Evolutionary conservation across 2,797 vertebrate genomes (phyloP).

Genomic region (Poeciliopsis paucimaculata): DNA sequence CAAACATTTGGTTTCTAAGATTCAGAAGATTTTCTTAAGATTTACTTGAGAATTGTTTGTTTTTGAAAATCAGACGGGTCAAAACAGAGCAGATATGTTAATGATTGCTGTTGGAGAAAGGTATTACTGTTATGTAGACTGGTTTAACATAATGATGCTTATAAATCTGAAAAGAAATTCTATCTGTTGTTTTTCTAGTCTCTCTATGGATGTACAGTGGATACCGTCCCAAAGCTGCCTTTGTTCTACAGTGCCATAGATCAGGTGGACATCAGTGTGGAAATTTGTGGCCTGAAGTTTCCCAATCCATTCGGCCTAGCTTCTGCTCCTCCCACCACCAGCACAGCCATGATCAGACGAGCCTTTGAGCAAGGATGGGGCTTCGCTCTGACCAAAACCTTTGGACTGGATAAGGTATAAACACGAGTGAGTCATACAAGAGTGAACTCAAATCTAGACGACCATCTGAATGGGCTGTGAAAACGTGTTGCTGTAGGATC

Average conservation of each 20-base stretch:
- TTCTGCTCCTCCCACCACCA: slow-evolving; percentile 91
- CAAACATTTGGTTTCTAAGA: background rate
- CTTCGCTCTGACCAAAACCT: slow-evolving; percentile 94
- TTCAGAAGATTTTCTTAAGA: background rate
- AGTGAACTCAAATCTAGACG: background rate
- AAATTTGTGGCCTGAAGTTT: slow-evolving; percentile 89
- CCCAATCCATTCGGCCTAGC: slow-evolving; percentile 94
- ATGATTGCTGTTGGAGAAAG: background rate
- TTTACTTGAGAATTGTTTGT: background rate
- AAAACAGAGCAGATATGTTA: background rate
- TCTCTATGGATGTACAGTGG: slow-evolving; percentile 77
- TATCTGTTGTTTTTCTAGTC: slow-evolving; percentile 72
- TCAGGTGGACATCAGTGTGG: slow-evolving; percentile 89
- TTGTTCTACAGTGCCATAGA: slow-evolving; percentile 90
- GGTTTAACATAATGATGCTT: background rate
- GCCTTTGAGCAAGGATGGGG: slow-evolving; percentile 94
- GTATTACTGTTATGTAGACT: background rate
- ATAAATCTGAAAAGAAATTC: background rate
- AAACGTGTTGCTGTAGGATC: slow-evolving; percentile 79
- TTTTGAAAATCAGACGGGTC: background rate
- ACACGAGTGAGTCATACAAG: background rate
- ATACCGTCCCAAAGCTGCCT: slow-evolving; percentile 81
- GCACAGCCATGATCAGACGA: slow-evolving; percentile 90
- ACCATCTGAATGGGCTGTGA: background rate
- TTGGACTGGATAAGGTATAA: slow-evolving; percentile 90